Conservation (phyloP, 2,888 invertebrate genomes). For the Sepiola atlantica region DNA sequence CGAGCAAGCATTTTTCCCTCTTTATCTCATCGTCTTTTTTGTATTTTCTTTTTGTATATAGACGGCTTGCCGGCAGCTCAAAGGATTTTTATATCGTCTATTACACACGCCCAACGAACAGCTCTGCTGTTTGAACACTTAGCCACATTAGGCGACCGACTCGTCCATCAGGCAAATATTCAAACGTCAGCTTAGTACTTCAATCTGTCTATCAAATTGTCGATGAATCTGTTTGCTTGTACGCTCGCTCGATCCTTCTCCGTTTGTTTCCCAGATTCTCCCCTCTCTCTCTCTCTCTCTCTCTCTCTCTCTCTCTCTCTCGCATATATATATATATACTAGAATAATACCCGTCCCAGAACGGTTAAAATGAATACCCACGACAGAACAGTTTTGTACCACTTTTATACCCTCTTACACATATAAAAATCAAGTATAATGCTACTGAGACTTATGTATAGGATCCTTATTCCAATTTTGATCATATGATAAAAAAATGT, state of each 20-base stretch:
- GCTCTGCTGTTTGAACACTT: conserved; percentile 10
- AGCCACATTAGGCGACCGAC: background rate
- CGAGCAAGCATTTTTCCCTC: background rate
- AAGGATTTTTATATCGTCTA: conserved; percentile 23
- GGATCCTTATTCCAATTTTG: no score
- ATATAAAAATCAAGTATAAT: no score
- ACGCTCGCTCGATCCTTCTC: background rate
- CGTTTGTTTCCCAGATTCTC: background rate
- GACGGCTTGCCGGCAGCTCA: background rate
- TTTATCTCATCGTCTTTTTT: background rate
- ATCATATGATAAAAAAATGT: no score
- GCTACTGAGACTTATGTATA: no score
- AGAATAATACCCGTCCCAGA: no score
- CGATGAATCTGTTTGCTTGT: background rate
- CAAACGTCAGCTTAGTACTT: background rate
- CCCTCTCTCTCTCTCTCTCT: background rate
- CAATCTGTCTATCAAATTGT: background rate
- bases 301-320: no score
- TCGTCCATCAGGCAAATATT: background rate
- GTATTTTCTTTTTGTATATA: background rate
- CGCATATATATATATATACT: no score
- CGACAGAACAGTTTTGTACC: no score
- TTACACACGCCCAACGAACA: background rate
- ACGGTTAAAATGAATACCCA: no score
- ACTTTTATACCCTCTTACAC: no score